These are phyloP conservation scores for Fissipunctia ypsillon DNA, from an alignment of 2,888 invertebrate species.

Conservation along the genomic window DNA sequence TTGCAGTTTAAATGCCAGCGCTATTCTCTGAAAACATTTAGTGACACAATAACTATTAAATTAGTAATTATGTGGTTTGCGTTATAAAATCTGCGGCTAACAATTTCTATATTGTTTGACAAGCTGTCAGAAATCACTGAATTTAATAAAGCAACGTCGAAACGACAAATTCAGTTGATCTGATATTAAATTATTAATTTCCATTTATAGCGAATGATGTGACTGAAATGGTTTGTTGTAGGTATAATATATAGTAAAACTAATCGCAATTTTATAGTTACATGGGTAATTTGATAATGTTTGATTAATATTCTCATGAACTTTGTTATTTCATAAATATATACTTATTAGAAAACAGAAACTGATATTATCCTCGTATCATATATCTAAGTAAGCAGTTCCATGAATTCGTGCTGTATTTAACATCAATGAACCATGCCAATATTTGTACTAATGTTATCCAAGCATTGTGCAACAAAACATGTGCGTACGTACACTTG, in stretches of 20 bases:
- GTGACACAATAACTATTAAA: conserved; percentile 17
- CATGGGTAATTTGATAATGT: not conserved
- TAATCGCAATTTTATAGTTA: not conserved
- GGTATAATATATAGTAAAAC: not conserved
- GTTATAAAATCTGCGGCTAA: conserved; percentile 26
- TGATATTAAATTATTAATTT: conserved; percentile 41
- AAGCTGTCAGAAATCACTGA: conserved; percentile 47
- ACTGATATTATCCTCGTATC: not conserved
- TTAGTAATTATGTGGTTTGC: conserved; percentile 21
- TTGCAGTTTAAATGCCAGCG: not conserved
- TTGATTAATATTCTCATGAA: not conserved
- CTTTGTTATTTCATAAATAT: not conserved
- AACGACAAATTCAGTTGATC: conserved; percentile 54
- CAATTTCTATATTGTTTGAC: conserved; percentile 51
- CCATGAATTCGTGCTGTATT: too few relatives aligned
- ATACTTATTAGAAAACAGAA: not conserved
- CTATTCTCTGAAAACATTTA: not conserved
- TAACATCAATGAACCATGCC: too few relatives aligned
- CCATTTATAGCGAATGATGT: conserved; percentile 6
- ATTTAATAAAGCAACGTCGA: conserved; percentile 20
- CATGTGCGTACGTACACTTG: too few relatives aligned
- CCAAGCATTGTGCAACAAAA: too few relatives aligned
- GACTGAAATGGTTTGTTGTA: not conserved
- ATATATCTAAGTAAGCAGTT: too few relatives aligned
- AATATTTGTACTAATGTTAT: too few relatives aligned